Conservation (phyloP, 2,888 invertebrate genomes). For the Neoascia interrupta region DNA sequence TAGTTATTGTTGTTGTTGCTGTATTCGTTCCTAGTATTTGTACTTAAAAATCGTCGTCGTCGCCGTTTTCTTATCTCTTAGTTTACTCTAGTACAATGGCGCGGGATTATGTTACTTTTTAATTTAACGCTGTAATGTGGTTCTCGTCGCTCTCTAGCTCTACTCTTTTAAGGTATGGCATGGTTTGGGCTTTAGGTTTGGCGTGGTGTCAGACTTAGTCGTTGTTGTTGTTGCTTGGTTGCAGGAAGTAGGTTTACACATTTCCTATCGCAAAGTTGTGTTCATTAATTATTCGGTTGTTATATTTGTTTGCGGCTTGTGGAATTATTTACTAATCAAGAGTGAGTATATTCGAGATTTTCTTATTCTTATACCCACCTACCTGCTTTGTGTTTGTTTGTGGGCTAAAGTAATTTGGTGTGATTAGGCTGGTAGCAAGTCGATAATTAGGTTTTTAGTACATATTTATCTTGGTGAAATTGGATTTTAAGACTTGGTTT, state of each 20-base stretch:
- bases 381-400: not conserved
- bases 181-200: too few species aligned
- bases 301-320: conserved; percentile 40
- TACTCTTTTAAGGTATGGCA: conserved; percentile 43
- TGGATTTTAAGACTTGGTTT: not conserved
- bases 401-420: conserved; percentile 9
- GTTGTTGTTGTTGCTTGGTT: conserved; percentile 42
- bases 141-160: not conserved
- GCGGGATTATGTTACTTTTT: conserved; percentile 62
- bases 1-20: conserved; percentile 28
- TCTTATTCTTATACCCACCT: not conserved
- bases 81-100: conserved; percentile 62
- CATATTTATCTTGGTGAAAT: not conserved
- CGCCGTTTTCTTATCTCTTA: conserved; percentile 67
- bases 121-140: conserved; percentile 28
- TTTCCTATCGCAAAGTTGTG: conserved; percentile 60
- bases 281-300: conserved; percentile 60
- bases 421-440: not conserved
- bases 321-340: conserved; percentile 48
- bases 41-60: conserved; percentile 59
- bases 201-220: conserved; percentile 46
- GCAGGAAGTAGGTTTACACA: conserved; percentile 64
- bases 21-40: conserved; percentile 57
- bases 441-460: conserved; percentile 4
- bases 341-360: conserved; percentile 58